Evolutionary conservation across 2,113 vertebrate genomes (phyloP), one percentile per base, ranked within the genome.

Genomic region (Panthera tigris): DNA sequence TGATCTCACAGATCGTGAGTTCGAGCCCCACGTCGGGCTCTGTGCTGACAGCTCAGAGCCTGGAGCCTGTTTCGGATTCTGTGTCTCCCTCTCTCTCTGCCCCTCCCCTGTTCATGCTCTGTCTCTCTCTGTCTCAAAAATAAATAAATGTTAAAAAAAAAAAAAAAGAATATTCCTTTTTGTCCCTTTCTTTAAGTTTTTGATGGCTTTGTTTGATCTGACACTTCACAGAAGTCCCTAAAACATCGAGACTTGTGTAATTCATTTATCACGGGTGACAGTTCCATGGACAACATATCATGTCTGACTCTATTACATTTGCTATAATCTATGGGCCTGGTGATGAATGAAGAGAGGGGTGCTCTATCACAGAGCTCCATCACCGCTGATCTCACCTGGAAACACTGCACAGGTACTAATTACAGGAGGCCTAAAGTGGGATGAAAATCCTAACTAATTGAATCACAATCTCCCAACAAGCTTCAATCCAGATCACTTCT

Each of bases 181-280:
- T 91, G 79, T 27, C 80, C 71, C 68, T 80, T 92, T 69, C 63
- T 76, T 18, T 48, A 94, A 86, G 89, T 96, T 98, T 97, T 55
- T 80, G 74, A 91, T 95, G 91, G 82, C 78, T 96, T 94, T 95
- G 39, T 96, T 97, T 97, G 93, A 97, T 95, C 87, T 89, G 69
- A 95, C 93, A 95, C 89, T 89, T 96, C 83, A 82, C 13, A 39
- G 12, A 45, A 95, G 29, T 92, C 55, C 95, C 91, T 96, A 95
- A 95, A 96, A 97, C 90, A 84, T 69, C 0, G 55, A 86, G 85
- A 95, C 86, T 65, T 93, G 25, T 96, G 68, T 95, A 97, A 96
- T 97, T 95, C 82, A 87, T 97, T 76, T 57, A 96, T 97, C 96
- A 95, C 21, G 10, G 80, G 86, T 87, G 91, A 94, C 97, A 95